Evolutionary conservation across 64 coral and sea anemone species (phyloP), one percentile per base, ranked within the genome.

Genomic region (Montipora capricornis): DNA sequence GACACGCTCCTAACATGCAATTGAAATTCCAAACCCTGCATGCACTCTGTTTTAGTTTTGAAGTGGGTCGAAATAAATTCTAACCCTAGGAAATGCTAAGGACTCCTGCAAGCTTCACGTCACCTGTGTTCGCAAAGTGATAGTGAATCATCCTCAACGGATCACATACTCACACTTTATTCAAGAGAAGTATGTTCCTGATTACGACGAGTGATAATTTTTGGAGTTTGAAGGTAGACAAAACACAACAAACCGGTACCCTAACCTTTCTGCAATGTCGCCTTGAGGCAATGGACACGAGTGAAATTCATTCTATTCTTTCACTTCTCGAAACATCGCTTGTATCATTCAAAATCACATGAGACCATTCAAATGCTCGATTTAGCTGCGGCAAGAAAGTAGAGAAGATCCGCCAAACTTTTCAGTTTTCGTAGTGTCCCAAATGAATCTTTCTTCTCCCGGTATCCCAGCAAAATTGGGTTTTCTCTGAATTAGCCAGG

Each of bases 231-330:
- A 73, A 69, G 46, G 44, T 86, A 49, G 16, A 78, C 2, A 19
- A 46, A 78, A 78, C 46, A 49, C 44, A 86, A 73, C 67, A 86
- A 73, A 86, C 62, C 82, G 62, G 82, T 44, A 47, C 8, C 66
- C 82, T 70, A 86, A 86, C 82, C 82, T 86, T 86, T 70, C 66
- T 71, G 82, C 64, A 86, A 14, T 71, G 49, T 86, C 82, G 66
- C 17, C 82, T 73, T 49, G 66, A 71, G 66, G 66, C 62, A 66
- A 86, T 86, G 66, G 82, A 70, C 62, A 71, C 47, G 67, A 47
- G 71, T 86, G 82, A n/a, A 44, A 86, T 71, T 86, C 82, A 86
- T 86, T 86, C 82, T 73, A 71, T 86, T 73, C 82, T 86, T 86
- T 86, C 46, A 86, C 82, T 16, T 57, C 45, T 71, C 82, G 66